These are phyloP conservation scores for Cyanoramphus novaezelandiae DNA, from an alignment of 2,113 vertebrate species.

Conservation along the genomic window DNA sequence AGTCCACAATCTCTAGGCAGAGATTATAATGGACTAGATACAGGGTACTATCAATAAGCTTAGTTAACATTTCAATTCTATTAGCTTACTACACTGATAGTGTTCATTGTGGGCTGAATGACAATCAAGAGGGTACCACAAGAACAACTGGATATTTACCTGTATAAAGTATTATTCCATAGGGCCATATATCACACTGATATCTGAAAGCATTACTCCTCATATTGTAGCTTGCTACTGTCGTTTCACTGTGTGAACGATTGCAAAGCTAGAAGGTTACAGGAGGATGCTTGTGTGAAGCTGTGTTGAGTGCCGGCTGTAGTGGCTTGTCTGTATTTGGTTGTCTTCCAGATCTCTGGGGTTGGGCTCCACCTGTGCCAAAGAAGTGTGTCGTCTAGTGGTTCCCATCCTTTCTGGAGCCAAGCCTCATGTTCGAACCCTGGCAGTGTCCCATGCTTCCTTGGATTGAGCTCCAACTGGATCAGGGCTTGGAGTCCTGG, in stretches of 20 bases:
- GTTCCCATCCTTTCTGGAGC: constrained; percentile 59
- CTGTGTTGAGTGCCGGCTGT: constrained; percentile 13
- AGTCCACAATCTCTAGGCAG: constrained; percentile 69
- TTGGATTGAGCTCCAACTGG: constrained; percentile 38
- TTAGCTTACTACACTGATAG: constrained; percentile 63
- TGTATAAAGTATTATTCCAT: background rate
- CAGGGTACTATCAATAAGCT: constrained; percentile 54
- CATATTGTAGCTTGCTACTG: background rate
- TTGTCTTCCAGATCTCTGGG: constrained; percentile 55
- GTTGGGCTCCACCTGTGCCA: constrained; percentile 65
- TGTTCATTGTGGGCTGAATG: background rate
- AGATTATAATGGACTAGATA: constrained; percentile 73
- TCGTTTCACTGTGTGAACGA: background rate
- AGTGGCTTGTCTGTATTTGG: constrained; percentile 51
- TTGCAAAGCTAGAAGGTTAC: constrained; percentile 26
- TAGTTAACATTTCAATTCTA: constrained; percentile 70
- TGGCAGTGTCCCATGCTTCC: constrained; percentile 59
- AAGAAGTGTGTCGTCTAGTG: constrained; percentile 67
- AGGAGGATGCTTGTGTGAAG: background rate
- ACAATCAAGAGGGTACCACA: constrained; percentile 32
- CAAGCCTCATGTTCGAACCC: constrained; percentile 61
- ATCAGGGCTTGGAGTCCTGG: constrained; percentile 27
- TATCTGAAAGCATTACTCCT: background rate
- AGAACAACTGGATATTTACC: constrained; percentile 14
- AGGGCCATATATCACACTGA: rapidly evolving